Conservation (phyloP, 2,113 vertebrate species). For the Rafetus swinhoei region DNA sequence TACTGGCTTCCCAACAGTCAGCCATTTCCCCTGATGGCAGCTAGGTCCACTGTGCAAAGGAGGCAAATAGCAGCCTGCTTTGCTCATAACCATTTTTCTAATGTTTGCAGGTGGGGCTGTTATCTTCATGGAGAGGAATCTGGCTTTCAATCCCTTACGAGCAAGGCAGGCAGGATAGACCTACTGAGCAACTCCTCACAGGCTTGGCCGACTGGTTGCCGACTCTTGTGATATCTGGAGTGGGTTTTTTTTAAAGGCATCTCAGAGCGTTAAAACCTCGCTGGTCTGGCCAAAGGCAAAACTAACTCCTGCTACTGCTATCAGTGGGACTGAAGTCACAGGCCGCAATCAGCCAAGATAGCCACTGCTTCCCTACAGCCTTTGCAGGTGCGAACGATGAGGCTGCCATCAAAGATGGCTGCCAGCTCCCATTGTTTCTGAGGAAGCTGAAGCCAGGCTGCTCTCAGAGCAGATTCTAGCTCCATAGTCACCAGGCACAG, state of each 20-base stretch:
- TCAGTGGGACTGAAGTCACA: not conserved
- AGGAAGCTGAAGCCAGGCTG: not conserved
- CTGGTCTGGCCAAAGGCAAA: not conserved
- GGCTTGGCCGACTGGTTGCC: not conserved
- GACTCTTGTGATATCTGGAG: not conserved
- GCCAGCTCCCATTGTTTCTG: not conserved
- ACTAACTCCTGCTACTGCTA: not conserved
- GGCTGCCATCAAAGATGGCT: not conserved
- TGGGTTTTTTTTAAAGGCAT: not conserved
- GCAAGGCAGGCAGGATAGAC: too few species aligned
- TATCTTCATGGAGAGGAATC: not conserved
- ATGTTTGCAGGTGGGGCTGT: too few species aligned
- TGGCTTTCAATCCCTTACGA: not conserved
- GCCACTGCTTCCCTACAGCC: not conserved
- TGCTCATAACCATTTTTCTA: too few species aligned
- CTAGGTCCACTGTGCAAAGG: too few species aligned
- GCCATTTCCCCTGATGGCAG: too few species aligned
- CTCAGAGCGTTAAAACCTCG: not conserved
- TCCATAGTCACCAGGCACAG: too few species aligned
- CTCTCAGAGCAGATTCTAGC: not conserved
- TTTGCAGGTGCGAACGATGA: not conserved
- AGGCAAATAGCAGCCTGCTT: too few species aligned
- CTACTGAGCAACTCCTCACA: not conserved
- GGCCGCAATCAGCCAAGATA: not conserved
- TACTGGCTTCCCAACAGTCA: too few species aligned